These are phyloP conservation scores for Prionailurus viverrinus DNA, from an alignment of 2,113 vertebrate genomes.

Conservation along the genomic window DNA sequence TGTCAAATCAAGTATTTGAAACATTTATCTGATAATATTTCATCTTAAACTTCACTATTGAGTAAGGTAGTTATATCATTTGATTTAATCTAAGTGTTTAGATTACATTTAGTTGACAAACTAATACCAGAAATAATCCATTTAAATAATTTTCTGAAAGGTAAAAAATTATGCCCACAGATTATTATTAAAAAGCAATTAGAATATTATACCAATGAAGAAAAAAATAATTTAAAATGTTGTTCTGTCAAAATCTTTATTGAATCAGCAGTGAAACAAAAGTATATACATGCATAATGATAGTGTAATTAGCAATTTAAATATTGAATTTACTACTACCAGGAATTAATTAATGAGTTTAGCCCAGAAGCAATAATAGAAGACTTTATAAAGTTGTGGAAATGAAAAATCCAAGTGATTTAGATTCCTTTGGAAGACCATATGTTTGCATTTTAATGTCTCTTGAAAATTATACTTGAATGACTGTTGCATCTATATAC, in stretches of 20 bases:
- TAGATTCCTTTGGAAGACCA: not conserved
- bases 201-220: not conserved
- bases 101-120: not conserved
- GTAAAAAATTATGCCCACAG: not conserved
- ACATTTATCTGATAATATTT: not conserved
- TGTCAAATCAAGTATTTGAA: conserved; percentile 1
- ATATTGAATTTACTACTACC: not conserved
- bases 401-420: not conserved
- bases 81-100: not conserved
- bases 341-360: not conserved
- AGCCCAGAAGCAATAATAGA: conserved; percentile 10
- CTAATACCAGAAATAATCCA: not conserved
- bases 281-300: not conserved
- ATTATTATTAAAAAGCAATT: not conserved
- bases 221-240: not conserved
- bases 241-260: not conserved
- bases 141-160: not conserved
- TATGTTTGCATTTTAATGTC: conserved; percentile 26
- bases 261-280: conserved; percentile 26
- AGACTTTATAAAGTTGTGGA: not conserved
- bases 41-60: not conserved
- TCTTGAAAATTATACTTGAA: not conserved
- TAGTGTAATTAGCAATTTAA: conserved; percentile 1
- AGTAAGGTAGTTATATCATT: not conserved
- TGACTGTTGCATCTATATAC: not conserved